phyloP scores from a whole-genome alignment of 2,888 invertebrate species.

The Bruchidius siliquastri region DNA sequence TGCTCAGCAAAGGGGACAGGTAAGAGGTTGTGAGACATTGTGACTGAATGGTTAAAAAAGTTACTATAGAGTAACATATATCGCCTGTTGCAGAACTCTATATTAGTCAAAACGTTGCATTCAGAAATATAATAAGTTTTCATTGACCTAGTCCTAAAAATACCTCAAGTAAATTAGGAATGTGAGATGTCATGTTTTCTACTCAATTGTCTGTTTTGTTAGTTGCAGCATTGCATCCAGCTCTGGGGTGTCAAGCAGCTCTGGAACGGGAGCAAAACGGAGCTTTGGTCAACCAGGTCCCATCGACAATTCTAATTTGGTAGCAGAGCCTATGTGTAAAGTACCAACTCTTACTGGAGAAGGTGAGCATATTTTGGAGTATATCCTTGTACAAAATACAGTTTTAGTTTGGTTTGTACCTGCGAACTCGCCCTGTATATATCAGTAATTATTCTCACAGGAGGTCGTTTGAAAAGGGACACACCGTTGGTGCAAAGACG shows the following conservation, averaged over 20 bases:
- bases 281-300: conserved; percentile 58
- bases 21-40: no score
- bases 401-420: no score
- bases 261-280: conserved; percentile 49
- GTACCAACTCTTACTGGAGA: conserved; percentile 77
- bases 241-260: conserved; percentile 58
- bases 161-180: no score
- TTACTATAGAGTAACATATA: no score
- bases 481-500: conserved; percentile 68
- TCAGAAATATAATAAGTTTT: no score
- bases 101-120: no score
- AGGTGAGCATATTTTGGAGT: conserved; percentile 48
- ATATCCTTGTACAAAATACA: no score
- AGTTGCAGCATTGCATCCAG: conserved; percentile 52
- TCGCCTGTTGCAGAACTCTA: no score
- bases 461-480: conserved; percentile 70
- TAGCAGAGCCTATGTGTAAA: conserved; percentile 60
- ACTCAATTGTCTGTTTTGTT: conserved; percentile 7
- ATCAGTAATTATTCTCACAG: no score
- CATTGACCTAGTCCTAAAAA: no score
- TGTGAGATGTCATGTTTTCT: conserved; percentile 2
- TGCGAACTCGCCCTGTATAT: no score
- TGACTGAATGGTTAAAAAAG: no score
- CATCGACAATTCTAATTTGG: conserved; percentile 70
- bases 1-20: conserved; percentile 56